These are phyloP conservation scores for Coptotermes formosanus DNA, from an alignment of 1,140 invertebrate genomes.

Conservation along the genomic window DNA sequence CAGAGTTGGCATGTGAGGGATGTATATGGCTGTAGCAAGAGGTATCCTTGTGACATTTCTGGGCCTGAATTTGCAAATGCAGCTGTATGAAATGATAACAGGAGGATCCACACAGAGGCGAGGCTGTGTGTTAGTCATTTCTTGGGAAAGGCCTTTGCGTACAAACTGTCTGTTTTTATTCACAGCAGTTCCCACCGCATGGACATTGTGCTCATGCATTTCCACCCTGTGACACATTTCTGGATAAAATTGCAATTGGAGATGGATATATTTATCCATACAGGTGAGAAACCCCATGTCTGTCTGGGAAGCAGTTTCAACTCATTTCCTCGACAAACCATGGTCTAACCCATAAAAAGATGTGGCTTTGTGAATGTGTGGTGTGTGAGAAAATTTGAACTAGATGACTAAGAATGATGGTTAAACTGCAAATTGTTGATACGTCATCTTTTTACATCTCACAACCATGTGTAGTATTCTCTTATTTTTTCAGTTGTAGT, in stretches of 20 bases:
- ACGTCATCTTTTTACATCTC: no score
- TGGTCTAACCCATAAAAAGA: conserved; percentile 51
- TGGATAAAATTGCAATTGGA: background rate
- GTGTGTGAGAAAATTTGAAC: background rate
- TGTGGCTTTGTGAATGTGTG: conserved; percentile 57
- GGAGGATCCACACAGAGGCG: conserved; percentile 63
- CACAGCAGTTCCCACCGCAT: background rate
- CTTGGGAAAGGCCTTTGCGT: conserved; percentile 70
- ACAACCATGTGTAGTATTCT: no score
- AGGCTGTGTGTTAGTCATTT: conserved; percentile 68
- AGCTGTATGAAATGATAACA: conserved; percentile 52
- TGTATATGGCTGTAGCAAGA: conserved; percentile 61
- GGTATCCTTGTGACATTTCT: conserved; percentile 57
- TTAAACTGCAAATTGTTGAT: background rate
- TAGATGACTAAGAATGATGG: no score
- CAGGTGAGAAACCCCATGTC: conserved; percentile 53
- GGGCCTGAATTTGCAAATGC: conserved; percentile 53
- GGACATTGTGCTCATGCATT: background rate
- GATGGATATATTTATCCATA: background rate
- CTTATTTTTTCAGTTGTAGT: no score
- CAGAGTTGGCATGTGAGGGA: conserved; percentile 56
- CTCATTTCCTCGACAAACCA: conserved; percentile 40
- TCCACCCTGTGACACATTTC: background rate
- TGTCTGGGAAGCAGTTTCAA: conserved; percentile 47
- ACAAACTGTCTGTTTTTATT: conserved; percentile 69